Conservation (phyloP, 2,888 invertebrate species). For the Hofmannophila pseudospretella region DNA sequence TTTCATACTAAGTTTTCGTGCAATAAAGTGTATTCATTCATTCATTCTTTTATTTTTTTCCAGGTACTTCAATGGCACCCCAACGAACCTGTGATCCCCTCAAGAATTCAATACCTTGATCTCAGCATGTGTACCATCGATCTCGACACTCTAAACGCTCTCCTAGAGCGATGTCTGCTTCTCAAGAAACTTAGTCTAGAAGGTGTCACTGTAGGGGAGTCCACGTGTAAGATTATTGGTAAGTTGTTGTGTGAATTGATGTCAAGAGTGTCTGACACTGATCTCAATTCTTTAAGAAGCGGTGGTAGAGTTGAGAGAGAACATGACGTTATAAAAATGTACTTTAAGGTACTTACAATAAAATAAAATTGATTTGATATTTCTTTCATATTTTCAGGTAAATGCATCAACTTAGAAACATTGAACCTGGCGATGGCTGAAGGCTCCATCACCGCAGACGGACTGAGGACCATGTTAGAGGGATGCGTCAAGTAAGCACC, state of each 20-base stretch:
- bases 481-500: slow-evolving; percentile 76
- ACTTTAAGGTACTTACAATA: too few species aligned
- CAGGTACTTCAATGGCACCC: slow-evolving; percentile 62
- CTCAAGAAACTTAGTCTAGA: slow-evolving; percentile 92
- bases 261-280: too few species aligned
- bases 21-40: too few species aligned
- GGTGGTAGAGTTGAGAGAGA: too few species aligned
- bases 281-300: too few species aligned
- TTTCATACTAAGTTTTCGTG: too few species aligned
- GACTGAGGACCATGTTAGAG: slow-evolving; percentile 79
- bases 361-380: too few species aligned
- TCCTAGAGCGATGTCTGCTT: slow-evolving; percentile 81
- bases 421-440: slow-evolving; percentile 90
- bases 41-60: slow-evolving; percentile 7
- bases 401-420: slow-evolving; percentile 80
- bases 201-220: slow-evolving; percentile 81
- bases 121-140: slow-evolving; percentile 88
- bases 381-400: slow-evolving; percentile 37
- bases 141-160: slow-evolving; percentile 68
- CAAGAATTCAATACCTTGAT: slow-evolving; percentile 88
- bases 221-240: slow-evolving; percentile 82
- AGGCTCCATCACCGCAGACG: slow-evolving; percentile 81
- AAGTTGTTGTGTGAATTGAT: slow-evolving; percentile 39
- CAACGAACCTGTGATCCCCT: slow-evolving; percentile 4
- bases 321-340: too few species aligned